phyloP scores from a whole-genome alignment of 1,140 invertebrate species.

The Sarcophaga peregrina region DNA sequence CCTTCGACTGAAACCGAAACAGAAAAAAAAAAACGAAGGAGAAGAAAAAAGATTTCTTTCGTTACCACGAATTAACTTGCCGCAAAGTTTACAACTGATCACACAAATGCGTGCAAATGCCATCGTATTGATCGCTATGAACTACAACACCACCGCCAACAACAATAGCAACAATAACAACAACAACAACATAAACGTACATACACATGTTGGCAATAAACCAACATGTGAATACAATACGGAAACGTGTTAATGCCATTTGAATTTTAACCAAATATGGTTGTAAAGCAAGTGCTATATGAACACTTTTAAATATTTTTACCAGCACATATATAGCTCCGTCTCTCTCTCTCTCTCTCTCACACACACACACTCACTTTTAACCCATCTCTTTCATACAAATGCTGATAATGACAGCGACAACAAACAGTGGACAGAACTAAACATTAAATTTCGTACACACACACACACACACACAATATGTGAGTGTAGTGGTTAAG shows the following conservation, averaged over 20 bases:
- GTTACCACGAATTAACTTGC: conserved; percentile 39
- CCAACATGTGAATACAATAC: conserved; percentile 50
- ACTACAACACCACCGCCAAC: neutral
- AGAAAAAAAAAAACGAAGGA: neutral
- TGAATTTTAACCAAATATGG: conserved; percentile 65
- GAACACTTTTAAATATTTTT: conserved; percentile 8
- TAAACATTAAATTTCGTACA: neutral
- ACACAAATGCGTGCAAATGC: conserved; percentile 43
- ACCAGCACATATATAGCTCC: neutral
- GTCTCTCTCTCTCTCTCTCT: too few species aligned
- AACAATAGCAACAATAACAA: neutral
- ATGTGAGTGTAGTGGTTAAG: neutral
- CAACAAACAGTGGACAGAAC: neutral
- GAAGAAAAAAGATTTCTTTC: neutral
- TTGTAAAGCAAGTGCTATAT: conserved; percentile 44
- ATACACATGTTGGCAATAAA: conserved; percentile 1
- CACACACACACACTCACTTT: too few species aligned
- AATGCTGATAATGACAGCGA: neutral
- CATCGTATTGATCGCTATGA: conserved; percentile 31
- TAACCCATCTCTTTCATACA: too few species aligned
- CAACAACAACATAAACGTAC: neutral
- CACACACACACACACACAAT: conserved; percentile 1
- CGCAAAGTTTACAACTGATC: conserved; percentile 42
- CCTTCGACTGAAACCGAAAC: conserved; percentile 6
- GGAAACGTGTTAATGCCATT: conserved; percentile 65